These are phyloP conservation scores for Orchestes rusci DNA, from an alignment of 2,888 invertebrate species.

Conservation along the genomic window DNA sequence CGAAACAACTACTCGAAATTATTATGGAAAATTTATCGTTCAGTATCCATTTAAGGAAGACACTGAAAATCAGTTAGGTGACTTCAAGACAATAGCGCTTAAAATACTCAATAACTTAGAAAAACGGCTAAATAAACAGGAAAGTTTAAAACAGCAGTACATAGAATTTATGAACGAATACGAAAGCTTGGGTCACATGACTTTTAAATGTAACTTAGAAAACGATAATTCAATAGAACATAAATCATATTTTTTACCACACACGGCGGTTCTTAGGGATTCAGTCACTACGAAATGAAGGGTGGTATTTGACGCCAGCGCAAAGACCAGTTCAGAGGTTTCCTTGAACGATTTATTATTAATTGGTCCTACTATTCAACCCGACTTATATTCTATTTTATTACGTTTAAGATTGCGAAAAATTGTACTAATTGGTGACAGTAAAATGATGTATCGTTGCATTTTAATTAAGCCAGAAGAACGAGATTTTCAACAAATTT, in stretches of 20 bases:
- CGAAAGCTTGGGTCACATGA: constrained; percentile 18
- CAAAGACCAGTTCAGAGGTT: not conserved
- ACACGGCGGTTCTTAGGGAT: constrained; percentile 7
- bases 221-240: not conserved
- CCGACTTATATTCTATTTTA: too few species aligned
- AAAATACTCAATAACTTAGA: constrained; percentile 14
- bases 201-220: constrained; percentile 4
- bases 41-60: constrained; percentile 4
- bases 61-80: constrained; percentile 4
- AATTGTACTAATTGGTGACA: too few species aligned
- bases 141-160: constrained; percentile 14
- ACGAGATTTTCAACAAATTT: too few species aligned
- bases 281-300: constrained; percentile 15
- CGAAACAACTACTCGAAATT: constrained; percentile 2
- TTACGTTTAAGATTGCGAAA: too few species aligned
- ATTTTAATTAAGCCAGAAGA: too few species aligned
- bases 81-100: constrained; percentile 9
- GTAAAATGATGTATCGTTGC: too few species aligned
- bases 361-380: too few species aligned
- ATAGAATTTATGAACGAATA: too few species aligned
- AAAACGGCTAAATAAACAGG: constrained; percentile 9
- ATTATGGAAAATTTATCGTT: constrained; percentile 4
- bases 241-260: constrained; percentile 6
- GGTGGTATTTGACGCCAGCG: constrained; percentile 12
- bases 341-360: constrained; percentile 2